Base-by-base conservation (phyloP, 2,888 invertebrate genomes). In the Patella caerulea region DNA sequence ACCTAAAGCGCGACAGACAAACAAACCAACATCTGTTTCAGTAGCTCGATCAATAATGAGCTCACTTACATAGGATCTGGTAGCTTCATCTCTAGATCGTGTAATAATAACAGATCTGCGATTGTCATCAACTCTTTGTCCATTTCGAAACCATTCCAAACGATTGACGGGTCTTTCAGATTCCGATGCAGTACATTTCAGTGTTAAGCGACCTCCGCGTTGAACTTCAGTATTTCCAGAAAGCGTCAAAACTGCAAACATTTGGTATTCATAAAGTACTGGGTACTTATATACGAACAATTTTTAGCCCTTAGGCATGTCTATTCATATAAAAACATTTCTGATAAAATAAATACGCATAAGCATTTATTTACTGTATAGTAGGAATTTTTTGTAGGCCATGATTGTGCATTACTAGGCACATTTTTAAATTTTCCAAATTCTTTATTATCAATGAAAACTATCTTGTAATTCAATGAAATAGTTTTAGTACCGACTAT, bases 121-220 rank as follows among this genome's bases (percentile, higher is more conserved):
- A 45, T 73, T 29, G 9, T 53, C 76, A 29, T 19, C 52, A 3
- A 76, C 34, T 54, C 54, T 72, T n/a, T 56, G 59, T n/a, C 75
- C 74, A 69, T 76, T 65, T 19, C 72, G 52, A 59, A 79, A 74
- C 81, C 81, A 81, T 55, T 75, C 69, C 17, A 81, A 74, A 56
- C n/a, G n/a, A 12, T 71, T 73, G 17, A 71, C 45, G 2, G 59
- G 56, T 15, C 73, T 56, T 11, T 53, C 74, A n/a, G 74, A 75
- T n/a, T 79, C 78, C 2, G 79, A 78, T n/a, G 77, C 78, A 54
- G 79, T 81, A 71, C 81, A 81, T 29, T 73, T 71, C 11, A 81
- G 73, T 14, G 73, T 75, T n/a, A 79, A 72, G 59, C 75, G 73
- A 34, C 74, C 71, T n/a, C 79, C 79, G 5, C 56, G 54, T n/a